Base-by-base conservation (phyloP, 2,797 vertebrate species). In the Oreortyx pictus region DNA sequence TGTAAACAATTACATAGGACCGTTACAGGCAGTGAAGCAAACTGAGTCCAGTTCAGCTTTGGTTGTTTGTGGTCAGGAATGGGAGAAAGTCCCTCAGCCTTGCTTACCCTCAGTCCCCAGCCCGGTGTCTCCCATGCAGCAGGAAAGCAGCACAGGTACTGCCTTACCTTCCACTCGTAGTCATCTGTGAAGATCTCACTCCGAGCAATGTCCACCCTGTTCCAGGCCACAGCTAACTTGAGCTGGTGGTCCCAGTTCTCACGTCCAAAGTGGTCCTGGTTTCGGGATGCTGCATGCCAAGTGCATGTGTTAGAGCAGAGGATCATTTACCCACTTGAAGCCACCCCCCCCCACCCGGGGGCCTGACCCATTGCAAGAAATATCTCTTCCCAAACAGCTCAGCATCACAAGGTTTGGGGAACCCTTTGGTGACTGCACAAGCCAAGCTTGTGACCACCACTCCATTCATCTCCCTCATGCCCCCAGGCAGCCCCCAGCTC, bases 151-250 rank as follows among this genome's bases (percentile, higher is more conserved):
- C 76, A 50, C 29, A 37, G 31, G 11, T 2, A 3, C 18, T 24
- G 14, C 35, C 70, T 27, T 62, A 99, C 99, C 98, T 99, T 98
- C 99, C 99, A 99, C 81, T 98, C 98, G 4, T 98, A 98, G 95
- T 99, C 98, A 3, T 99, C 98, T 0, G 98, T 98, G 95, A 99
- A 99, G 95, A 99, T 99, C 97, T 99, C 98, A 0, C 98, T 98
- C 91, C 98, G 96, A 39, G 99, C 99, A 18, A 99, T 99, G 97
- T 99, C 99, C 80, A 99, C 98, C 6, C 99, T 97, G 94, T 99
- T 99, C 99, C 99, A 99, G 56, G 98, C 98, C 80, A 99, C 98
- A 2, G 99, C 99, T 92, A 99, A 79, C 96, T 99, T 98, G 96
- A 99, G 97, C 96, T 99, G 99, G 82, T 98, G 98, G 92, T 98